phyloP scores from a whole-genome alignment of 2,888 invertebrate genomes.

The Antheraea yamamai region DNA sequence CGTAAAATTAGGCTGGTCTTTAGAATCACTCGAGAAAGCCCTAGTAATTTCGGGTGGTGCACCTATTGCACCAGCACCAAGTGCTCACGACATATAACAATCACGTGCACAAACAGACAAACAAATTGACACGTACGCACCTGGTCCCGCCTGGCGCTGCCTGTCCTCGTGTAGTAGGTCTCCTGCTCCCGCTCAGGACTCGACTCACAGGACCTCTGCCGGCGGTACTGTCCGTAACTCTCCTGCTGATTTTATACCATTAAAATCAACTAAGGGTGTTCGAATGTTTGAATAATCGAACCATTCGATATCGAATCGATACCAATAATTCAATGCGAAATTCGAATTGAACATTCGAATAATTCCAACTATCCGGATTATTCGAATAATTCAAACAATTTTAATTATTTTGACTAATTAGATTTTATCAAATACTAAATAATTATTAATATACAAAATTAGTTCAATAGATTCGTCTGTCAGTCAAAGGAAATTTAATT shows the following conservation, averaged over 20 bases:
- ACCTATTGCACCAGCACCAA: background rate
- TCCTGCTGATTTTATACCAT: constrained; percentile 46
- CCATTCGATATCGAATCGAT: too few relatives aligned
- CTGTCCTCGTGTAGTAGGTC: constrained; percentile 30
- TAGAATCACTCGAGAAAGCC: background rate
- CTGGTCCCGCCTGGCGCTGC: background rate
- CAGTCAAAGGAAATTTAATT: too few relatives aligned
- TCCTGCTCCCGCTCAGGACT: constrained; percentile 65
- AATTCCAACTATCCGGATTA: too few relatives aligned
- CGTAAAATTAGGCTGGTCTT: background rate
- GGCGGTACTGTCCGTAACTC: constrained; percentile 54
- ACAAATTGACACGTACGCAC: background rate
- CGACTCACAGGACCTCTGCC: constrained; percentile 65
- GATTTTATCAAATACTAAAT: too few relatives aligned
- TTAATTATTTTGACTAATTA: too few relatives aligned
- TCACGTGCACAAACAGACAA: constrained; percentile 16
- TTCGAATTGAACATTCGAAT: too few relatives aligned
- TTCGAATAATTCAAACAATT: too few relatives aligned
- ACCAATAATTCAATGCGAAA: too few relatives aligned
- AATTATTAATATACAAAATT: too few relatives aligned
- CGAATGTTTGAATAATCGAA: too few relatives aligned
- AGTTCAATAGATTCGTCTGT: too few relatives aligned
- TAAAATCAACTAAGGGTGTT: too few relatives aligned
- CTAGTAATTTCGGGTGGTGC: background rate
- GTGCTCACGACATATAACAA: background rate